Evolutionary conservation across 2,113 vertebrate genomes (phyloP).

Genomic region (Archocentrus centrarchus): DNA sequence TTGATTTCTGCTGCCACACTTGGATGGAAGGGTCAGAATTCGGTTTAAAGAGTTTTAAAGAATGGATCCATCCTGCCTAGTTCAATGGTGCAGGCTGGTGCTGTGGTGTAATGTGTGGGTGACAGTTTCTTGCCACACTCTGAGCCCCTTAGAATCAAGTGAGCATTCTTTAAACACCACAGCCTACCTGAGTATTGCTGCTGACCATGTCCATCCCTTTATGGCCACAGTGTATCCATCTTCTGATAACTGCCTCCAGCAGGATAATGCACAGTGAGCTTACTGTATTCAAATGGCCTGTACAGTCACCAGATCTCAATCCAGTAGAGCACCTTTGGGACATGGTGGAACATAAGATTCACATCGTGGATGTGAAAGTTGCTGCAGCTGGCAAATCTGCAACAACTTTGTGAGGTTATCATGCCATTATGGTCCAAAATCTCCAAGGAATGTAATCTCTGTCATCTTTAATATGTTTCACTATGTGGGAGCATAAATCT

Average conservation of each 20-base stretch:
- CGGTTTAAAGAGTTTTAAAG: not conserved
- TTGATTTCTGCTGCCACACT: too few species aligned
- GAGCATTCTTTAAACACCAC: fast-evolving
- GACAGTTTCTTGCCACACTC: not conserved
- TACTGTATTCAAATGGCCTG: not conserved
- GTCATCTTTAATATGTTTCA: constrained; percentile 9
- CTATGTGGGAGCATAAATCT: not conserved
- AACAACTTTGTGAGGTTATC: not conserved
- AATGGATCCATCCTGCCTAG: not conserved
- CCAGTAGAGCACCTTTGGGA: not conserved
- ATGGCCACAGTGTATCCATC: not conserved
- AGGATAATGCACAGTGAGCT: not conserved
- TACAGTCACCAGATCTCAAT: not conserved
- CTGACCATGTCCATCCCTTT: not conserved
- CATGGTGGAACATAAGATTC: fast-evolving
- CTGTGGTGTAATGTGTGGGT: not conserved
- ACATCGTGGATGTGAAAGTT: not conserved
- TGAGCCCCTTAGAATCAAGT: not conserved
- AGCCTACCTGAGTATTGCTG: not conserved
- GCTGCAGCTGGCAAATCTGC: not conserved
- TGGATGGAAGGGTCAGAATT: not conserved
- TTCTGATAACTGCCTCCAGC: not conserved
- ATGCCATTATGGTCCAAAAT: too few species aligned
- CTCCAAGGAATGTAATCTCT: not conserved
- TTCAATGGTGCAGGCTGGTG: not conserved